Conservation (phyloP, 1,140 invertebrate species). For the Scaptomyza pallida region DNA sequence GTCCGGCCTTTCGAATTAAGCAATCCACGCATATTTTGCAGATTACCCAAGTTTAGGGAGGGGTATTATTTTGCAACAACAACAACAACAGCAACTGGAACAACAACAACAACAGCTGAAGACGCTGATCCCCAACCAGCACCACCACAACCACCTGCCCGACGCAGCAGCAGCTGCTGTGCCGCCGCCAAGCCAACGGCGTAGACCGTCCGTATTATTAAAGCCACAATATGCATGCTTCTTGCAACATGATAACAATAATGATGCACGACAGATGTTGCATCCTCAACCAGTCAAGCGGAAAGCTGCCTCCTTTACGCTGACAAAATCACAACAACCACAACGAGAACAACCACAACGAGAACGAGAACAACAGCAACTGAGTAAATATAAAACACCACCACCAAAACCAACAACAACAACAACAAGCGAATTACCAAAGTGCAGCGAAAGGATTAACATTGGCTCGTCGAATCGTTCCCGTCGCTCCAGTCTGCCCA, state of each 20-base stretch:
- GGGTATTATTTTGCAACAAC: slow-evolving; percentile 81
- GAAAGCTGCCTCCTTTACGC: slow-evolving; percentile 65
- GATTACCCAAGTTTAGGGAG: slow-evolving; percentile 83
- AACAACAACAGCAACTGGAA: slow-evolving; percentile 24
- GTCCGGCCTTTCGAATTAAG: slow-evolving; percentile 56
- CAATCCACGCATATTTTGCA: slow-evolving; percentile 75
- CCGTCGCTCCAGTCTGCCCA: slow-evolving; percentile 65
- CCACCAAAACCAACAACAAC: slow-evolving; percentile 5
- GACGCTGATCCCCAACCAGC: neutral
- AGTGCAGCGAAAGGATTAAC: slow-evolving; percentile 23
- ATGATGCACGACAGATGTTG: slow-evolving; percentile 44
- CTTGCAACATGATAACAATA: slow-evolving; percentile 38
- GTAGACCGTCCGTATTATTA: slow-evolving; percentile 69
- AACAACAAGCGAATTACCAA: slow-evolving; percentile 24
- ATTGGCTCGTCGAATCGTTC: slow-evolving; percentile 25
- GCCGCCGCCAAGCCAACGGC: slow-evolving; percentile 16
- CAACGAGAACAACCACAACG: neutral
- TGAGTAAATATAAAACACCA: slow-evolving; percentile 31
- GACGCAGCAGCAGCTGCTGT: neutral
- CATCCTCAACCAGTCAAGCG: slow-evolving; percentile 21
- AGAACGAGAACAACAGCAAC: slow-evolving; percentile 2
- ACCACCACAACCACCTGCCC: neutral
- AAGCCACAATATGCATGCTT: slow-evolving; percentile 81
- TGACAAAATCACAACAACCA: slow-evolving; percentile 16
- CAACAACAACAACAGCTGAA: slow-evolving; percentile 29